Evolutionary conservation across 2,888 invertebrate genomes (phyloP).

Genomic region (Drosophila leonis): DNA sequence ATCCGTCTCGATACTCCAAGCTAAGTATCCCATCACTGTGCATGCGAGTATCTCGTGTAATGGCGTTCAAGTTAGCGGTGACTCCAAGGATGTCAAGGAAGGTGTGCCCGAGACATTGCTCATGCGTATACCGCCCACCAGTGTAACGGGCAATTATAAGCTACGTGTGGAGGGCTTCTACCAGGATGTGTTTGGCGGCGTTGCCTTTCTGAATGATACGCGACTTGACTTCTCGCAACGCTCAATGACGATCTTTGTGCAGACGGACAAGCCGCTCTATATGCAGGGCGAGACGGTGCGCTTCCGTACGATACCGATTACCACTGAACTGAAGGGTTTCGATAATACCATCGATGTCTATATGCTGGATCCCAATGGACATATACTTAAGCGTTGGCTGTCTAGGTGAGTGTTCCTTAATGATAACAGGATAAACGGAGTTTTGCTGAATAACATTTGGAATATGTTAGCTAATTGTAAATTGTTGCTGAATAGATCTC

Average conservation of each 20-base stretch:
- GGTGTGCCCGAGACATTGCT: constrained; percentile 95
- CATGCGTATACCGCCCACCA: constrained; percentile 94
- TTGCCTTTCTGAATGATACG: constrained; percentile 96
- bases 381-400: constrained; percentile 96
- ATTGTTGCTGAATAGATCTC: neutral
- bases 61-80: constrained; percentile 95
- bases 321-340: constrained; percentile 95
- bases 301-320: constrained; percentile 96
- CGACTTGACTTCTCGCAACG: constrained; percentile 93
- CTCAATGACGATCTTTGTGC: constrained; percentile 97
- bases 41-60: constrained; percentile 95
- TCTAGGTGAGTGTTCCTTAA: constrained; percentile 87
- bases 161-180: constrained; percentile 93
- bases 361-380: constrained; percentile 94
- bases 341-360: constrained; percentile 96
- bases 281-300: constrained; percentile 96
- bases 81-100: constrained; percentile 92
- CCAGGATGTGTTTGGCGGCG: constrained; percentile 90
- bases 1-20: constrained; percentile 92
- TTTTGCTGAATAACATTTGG: neutral
- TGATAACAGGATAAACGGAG: neutral
- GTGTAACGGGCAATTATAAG: constrained; percentile 93
- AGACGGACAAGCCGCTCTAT: constrained; percentile 97
- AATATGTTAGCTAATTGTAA: neutral
- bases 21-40: constrained; percentile 92